Evolutionary conservation across 2,888 invertebrate genomes (phyloP).

Genomic region (Drosophila borealis): DNA sequence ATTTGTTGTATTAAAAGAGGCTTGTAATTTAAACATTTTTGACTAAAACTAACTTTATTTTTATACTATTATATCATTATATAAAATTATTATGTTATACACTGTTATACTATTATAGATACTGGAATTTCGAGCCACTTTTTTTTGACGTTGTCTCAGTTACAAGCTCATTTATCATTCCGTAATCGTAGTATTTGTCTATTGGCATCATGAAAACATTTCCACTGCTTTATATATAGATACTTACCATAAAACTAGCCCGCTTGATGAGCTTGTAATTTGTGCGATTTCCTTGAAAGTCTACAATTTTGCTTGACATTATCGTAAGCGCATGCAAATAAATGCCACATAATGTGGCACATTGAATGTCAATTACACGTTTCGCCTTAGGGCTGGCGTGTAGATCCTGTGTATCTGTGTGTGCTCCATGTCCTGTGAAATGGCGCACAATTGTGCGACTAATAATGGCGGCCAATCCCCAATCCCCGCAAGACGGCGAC

Average conservation of each 20-base stretch:
- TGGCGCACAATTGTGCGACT: constrained; percentile 55
- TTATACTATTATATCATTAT: too few relatives aligned
- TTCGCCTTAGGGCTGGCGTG: constrained; percentile 33
- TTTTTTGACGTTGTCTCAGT: too few relatives aligned
- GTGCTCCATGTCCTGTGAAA: constrained; percentile 13
- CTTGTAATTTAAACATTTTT: too few relatives aligned
- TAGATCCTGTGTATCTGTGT: constrained; percentile 14
- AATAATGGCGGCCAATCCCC: constrained; percentile 53
- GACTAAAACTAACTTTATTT: too few relatives aligned
- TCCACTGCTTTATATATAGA: too few relatives aligned
- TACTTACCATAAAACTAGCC: not conserved
- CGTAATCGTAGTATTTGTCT: too few relatives aligned
- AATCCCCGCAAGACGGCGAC: constrained; percentile 30
- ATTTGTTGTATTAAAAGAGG: too few relatives aligned
- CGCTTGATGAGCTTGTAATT: constrained; percentile 34
- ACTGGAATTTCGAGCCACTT: too few relatives aligned
- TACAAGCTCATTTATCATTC: too few relatives aligned
- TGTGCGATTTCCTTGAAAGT: constrained; percentile 9
- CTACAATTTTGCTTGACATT: constrained; percentile 24
- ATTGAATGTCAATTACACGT: constrained; percentile 73
- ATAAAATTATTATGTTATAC: too few relatives aligned
- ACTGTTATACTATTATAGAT: too few relatives aligned
- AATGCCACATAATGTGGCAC: constrained; percentile 64
- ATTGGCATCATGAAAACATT: too few relatives aligned
- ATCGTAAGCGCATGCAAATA: constrained; percentile 62